Evolutionary conservation across 23 tunicate genomes (phyloP), one percentile per base, ranked within the genome.

Genomic region (Aplidium turbinatum): DNA sequence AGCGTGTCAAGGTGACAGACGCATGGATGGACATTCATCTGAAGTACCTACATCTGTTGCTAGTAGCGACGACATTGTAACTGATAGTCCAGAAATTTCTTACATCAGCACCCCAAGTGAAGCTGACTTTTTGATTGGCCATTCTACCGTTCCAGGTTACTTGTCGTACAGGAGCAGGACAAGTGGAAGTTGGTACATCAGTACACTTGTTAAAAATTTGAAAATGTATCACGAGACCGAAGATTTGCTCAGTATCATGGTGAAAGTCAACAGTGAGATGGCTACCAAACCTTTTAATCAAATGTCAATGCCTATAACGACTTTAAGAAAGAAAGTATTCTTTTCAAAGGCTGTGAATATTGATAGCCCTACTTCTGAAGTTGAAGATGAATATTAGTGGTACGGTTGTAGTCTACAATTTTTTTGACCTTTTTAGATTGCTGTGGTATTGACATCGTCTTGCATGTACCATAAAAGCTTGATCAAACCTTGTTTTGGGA

Each of bases 81-180:
- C 51, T 3, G 78, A 80, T 58, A 52, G 68, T 7, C 61, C 72
- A 19, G 26, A 33, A 38, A 3, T 18, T 22, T 11, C 26, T 22
- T 9, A 11, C 63, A 56, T n/a, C 63, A n/a, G 9, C 63, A 56
- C 11, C 7, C 77, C 77, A 29, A 24, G 31, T 55, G 77, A 80
- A 19, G 77, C 77, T 2, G 85, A 80, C 31, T 80, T 80, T 47
- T 57, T 90, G 24, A 48, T 90, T 23, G 77, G 94, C 46, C 68
- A 83, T 57, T 70, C 97, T 25, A 78, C 97, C 29, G 90, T 83
- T 9, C 97, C 97, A 30, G 97, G 90, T 2, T 78, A 45, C 51
- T 32, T 79, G 5, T 68, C 96, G 4, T 88, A 82, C 65, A 56
- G 96, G 36, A 40, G 64, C 33, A 52, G 30, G 24, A 18, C 27